Evolutionary conservation across 2,113 vertebrate genomes (phyloP).

Genomic region (Rhinoderma darwinii): DNA sequence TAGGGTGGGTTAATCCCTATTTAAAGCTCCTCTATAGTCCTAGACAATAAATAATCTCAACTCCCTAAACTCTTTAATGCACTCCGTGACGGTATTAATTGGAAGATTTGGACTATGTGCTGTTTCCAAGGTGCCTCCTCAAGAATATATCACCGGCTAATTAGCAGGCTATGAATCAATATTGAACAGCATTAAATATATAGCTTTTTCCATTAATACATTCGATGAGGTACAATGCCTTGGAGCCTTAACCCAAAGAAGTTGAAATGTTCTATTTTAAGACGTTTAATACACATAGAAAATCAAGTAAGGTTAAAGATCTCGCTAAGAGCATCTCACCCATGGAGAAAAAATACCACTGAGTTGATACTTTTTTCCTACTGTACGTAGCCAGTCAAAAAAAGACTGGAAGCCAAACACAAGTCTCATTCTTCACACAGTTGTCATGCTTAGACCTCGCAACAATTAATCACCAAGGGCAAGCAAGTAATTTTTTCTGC

Average conservation of each 20-base stretch:
- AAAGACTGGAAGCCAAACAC: conserved; percentile 61
- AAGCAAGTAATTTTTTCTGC: conserved; percentile 72
- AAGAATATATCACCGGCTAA: conserved; percentile 44
- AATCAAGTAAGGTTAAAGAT: conserved; percentile 39
- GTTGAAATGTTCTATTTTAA: background rate
- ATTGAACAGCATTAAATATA: conserved; percentile 15
- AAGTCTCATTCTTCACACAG: conserved; percentile 69
- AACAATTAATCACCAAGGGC: conserved; percentile 77
- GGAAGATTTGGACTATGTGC: conserved; percentile 1
- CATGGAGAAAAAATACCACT: conserved; percentile 65
- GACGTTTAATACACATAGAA: background rate
- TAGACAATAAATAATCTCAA: conserved; percentile 42
- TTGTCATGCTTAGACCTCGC: conserved; percentile 72
- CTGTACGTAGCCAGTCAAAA: conserved; percentile 61
- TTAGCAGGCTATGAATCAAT: conserved; percentile 32
- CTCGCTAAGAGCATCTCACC: conserved; percentile 63
- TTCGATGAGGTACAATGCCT: background rate
- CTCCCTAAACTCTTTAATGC: conserved; percentile 44
- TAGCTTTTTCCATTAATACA: background rate
- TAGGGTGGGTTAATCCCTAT: conserved; percentile 27
- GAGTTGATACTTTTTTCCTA: conserved; percentile 65
- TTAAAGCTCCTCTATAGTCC: conserved; percentile 36
- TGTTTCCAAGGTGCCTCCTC: background rate
- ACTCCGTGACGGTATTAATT: conserved; percentile 24
- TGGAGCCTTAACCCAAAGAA: background rate